Evolutionary conservation across 2,113 vertebrate genomes (phyloP), one percentile per base, ranked within the genome.

Genomic region (Casuarius casuarius): DNA sequence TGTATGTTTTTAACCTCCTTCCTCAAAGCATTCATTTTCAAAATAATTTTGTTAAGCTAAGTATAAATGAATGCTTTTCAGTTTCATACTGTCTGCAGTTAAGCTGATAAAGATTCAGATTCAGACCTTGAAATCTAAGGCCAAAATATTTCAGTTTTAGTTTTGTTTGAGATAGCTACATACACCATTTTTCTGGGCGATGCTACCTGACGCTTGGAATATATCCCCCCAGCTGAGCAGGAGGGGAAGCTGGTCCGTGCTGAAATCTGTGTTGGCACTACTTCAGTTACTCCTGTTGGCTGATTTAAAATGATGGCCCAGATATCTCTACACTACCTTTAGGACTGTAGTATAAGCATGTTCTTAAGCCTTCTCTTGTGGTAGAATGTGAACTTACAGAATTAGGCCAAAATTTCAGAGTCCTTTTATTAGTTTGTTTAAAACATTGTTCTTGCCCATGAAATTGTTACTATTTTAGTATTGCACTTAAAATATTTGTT

Each of bases 391-490:
- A 92, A 38, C 78, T 79, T 78, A 59, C 56, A 82, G 62, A 21
- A 5, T 73, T 85, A 33, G 70, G 51, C 84, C 66, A 84, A 21
- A 90, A 72, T 65, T 44, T 29, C 52, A 19, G 84, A 40, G 61
- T 29, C 31, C 38, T 75, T 58, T 75, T 68, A 17, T 44, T 95
- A 58, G 35, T 84, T 80, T 51, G 42, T 66, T 40, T 33, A 42
- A 66, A 80, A 80, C 35, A 14, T 18, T 12, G 19, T 33, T 49
- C 59, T 79, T 59, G 52, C 77, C 68, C 7, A 31, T 70, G 35
- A 33, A 91, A 79, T 72, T 6, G 48, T 89, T 89, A 17, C 90
- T 93, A 31, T 96, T 92, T 94, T 91, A 54, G 74, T 82, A n/a
- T 52, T 21, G 10, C 48, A 40, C 52, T 12, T 89, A 35, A 92